Evolutionary conservation across 2,888 invertebrate species (phyloP), one percentile per base, ranked within the genome.

Genomic region (Brachypalpus laphriformis): DNA sequence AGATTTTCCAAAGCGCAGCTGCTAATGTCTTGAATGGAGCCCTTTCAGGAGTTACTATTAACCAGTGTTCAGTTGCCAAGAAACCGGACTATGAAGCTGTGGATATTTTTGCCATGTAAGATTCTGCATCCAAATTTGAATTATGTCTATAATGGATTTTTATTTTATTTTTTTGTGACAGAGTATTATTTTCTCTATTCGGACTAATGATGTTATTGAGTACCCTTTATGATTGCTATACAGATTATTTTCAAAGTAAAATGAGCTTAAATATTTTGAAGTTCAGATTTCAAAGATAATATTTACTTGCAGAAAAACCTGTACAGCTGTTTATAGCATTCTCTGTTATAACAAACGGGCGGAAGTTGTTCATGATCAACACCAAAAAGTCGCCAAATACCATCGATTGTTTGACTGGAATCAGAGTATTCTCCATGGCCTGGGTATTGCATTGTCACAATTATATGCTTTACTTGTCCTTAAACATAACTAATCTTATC

Each of bases 371-470:
- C 18, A 49, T 20, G 20, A 81, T 81, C 18, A 68, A 81, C 0
- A 54, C 37, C 0, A 18, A 9, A 14, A 54, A n/a, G 25, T 68
- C 75, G 8, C 34, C 45, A 3, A 68, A 75, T 2, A 31, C 75
- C 3, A 81, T 81, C 3, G 45, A 25, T 5, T 81, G 66, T 31
- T 34, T 63, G 11, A 8, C 8, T 25, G 49, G 70, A 16, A 70
- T 47, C 37, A 65, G 87, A 68, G 78, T 59, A 2, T 7, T 81
- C n/a, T 81, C 81, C 0, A 81, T 68, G 47, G 42, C 20, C 28
- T 87, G 83, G 85, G 31, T 83, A 8, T 0, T 81, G 0, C 16
- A 45, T 18, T 74, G 68, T 8, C 75, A 81, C 31, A 63, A 42
- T 68, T 75, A 47, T 16, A 4, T 40, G 9, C 8, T 34, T 2